Evolutionary conservation across 2,113 vertebrate species (phyloP), one percentile per base, ranked within the genome.

Genomic region (Protomyctophum bolini): DNA sequence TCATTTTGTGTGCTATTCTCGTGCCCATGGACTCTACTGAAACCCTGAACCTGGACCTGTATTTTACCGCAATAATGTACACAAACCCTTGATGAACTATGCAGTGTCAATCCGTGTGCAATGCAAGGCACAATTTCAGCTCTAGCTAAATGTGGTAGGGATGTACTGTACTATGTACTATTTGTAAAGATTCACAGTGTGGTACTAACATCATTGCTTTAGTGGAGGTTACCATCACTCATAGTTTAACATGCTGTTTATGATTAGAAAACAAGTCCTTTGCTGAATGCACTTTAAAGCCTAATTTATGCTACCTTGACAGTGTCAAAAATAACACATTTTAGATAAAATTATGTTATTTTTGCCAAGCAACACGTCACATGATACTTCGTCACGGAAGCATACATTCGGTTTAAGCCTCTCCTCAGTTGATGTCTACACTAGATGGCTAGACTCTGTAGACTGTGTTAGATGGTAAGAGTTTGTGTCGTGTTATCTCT

Each of bases 51-150:
- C 57, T 48, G 75, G 82, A 85, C 67, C 64, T 66, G 93, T 66
- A 83, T 75, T 56, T 90, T 93, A 94, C 94, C 93, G 96, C 97
- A 98, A 98, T 98, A 98, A 98, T 94, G 93, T 95, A 91, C 91
- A 88, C 88, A 91, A 90, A 92, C 90, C 93, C 91, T 92, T 94
- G 94, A 96, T 94, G 94, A 96, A 96, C 97, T 98, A 98, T 98
- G 97, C 97, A 98, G 95, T 93, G 93, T 88, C 83, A 86, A 41
- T 85, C 84, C 73, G 50, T 71, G 73, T 78, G 75, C 66, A 80
- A 85, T 69, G 81, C 77, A 69, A 67, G 77, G 68, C 73, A 51
- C 72, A 80, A 71, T 81, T 72, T 75, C 80, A 88, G 81, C 77
- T 89, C 64, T 72, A 41, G 33, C 33, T 41, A 83, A 68, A 63